Percentiles rank a stretch among this genome's conserved stretches.
These are phyloP conservation scores for Babylonia areolata DNA, from an alignment of 1,140 invertebrate genomes.

Conservation along the genomic window DNA sequence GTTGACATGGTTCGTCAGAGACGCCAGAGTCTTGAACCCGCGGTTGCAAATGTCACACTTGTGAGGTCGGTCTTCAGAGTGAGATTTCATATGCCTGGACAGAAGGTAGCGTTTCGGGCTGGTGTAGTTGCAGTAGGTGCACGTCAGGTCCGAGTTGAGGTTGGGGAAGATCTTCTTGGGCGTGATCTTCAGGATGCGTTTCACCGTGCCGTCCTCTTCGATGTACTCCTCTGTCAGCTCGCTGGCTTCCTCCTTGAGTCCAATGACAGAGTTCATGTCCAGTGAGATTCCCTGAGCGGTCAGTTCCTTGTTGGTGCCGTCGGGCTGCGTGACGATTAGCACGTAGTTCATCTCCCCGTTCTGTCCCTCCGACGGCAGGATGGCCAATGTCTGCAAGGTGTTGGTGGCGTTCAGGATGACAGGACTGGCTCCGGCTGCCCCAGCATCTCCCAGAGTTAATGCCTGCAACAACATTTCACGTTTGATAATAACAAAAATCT, in stretches of 20 bases:
- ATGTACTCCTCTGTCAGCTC: slow-evolving; percentile 78
- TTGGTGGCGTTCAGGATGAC: slow-evolving; percentile 55
- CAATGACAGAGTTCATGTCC: slow-evolving; percentile 78
- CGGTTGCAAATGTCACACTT: slow-evolving; percentile 96
- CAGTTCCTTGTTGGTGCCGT: slow-evolving; percentile 67
- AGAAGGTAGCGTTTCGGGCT: slow-evolving; percentile 92
- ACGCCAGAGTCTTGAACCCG: slow-evolving; percentile 95
- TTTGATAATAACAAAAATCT: too few relatives aligned
- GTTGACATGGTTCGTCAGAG: slow-evolving; percentile 96
- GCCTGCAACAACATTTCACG: neutral
- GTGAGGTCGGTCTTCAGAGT: slow-evolving; percentile 95
- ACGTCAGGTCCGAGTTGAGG: slow-evolving; percentile 83
- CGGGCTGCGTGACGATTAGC: slow-evolving; percentile 87
- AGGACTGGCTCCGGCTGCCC: neutral
- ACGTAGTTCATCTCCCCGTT: slow-evolving; percentile 90
- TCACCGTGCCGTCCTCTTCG: slow-evolving; percentile 79
- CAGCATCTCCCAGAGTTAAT: slow-evolving; percentile 40
- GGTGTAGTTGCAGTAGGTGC: slow-evolving; percentile 93
- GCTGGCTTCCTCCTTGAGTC: slow-evolving; percentile 74
- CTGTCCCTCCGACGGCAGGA: slow-evolving; percentile 86
- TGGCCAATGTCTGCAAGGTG: slow-evolving; percentile 88
- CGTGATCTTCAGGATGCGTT: slow-evolving; percentile 78
- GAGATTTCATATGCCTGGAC: slow-evolving; percentile 95
- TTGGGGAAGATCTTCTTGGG: slow-evolving; percentile 82
- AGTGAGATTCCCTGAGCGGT: slow-evolving; percentile 70